A percentile compares a stretch with the other conserved stretches of the same genome.
These are phyloP conservation scores for Drosophila auraria DNA, from an alignment of 1,140 invertebrate species.

Conservation along the genomic window DNA sequence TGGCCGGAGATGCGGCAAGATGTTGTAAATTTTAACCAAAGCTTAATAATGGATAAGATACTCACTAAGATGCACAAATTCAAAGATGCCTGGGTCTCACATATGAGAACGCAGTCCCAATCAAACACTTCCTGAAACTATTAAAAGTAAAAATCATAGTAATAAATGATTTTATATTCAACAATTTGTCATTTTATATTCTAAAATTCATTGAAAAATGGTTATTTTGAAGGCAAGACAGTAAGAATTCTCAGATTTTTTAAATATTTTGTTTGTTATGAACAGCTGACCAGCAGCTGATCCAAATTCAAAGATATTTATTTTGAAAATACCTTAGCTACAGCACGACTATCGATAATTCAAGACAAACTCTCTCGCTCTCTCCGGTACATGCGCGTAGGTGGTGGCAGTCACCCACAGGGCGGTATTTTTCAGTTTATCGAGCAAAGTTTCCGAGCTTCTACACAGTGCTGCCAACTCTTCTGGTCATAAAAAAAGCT, in stretches of 20 bases:
- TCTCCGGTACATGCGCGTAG: conserved; percentile 1
- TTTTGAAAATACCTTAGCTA: background rate
- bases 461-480: too few relatives aligned
- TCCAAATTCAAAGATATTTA: background rate
- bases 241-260: too few relatives aligned
- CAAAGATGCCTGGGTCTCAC: conserved; percentile 86
- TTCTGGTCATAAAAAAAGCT: too few relatives aligned
- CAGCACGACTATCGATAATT: background rate
- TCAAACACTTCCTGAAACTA: background rate
- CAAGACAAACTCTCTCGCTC: background rate
- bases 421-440: conserved; percentile 11
- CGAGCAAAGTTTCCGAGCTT: background rate
- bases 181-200: too few relatives aligned
- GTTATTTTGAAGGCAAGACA: too few relatives aligned
- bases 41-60: conserved; percentile 87
- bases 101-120: conserved; percentile 21
- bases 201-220: too few relatives aligned
- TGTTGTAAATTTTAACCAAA: conserved; percentile 89
- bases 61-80: conserved; percentile 85
- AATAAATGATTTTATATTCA: background rate
- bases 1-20: conserved; percentile 89
- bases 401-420: background rate
- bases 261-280: background rate
- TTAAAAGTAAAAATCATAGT: background rate
- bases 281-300: background rate